Percentiles rank a stretch among this genome's conserved stretches.
These are phyloP conservation scores for Thalassophryne amazonica DNA, from an alignment of 2,797 vertebrate species.

Conservation along the genomic window DNA sequence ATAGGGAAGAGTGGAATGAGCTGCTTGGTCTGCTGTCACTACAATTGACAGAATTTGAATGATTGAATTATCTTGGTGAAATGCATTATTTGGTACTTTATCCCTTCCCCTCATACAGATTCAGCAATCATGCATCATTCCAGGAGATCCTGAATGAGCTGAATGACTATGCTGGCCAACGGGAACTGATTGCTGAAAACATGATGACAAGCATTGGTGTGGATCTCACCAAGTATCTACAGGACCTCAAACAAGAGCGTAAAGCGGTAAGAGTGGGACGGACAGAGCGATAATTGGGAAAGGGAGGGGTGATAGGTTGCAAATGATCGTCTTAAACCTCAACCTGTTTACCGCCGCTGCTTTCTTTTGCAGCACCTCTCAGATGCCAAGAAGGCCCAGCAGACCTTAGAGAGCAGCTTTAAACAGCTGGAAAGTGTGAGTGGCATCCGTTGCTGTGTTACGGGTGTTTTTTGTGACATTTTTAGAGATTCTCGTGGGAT, in stretches of 20 bases:
- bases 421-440: conserved; percentile 89
- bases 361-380: conserved; percentile 74
- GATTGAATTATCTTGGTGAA: not conserved
- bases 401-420: conserved; percentile 80
- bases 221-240: conserved; percentile 86
- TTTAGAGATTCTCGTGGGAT: too few species aligned
- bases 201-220: conserved; percentile 86
- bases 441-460: conserved; percentile 1
- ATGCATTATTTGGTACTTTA: not conserved
- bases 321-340: not conserved
- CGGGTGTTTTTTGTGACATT: fast-evolving
- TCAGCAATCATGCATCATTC: conserved; percentile 89
- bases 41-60: not conserved
- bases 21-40: too few species aligned
- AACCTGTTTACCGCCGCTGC: not conserved
- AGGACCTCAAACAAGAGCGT: conserved; percentile 90
- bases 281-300: not conserved
- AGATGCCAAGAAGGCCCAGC: conserved; percentile 85
- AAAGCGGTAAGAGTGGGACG: conserved; percentile 85
- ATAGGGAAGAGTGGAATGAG: too few species aligned
- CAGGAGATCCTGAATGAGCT: conserved; percentile 92
- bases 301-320: not conserved
- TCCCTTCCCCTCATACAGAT: conserved; percentile 70
- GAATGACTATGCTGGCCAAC: conserved; percentile 91
- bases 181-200: conserved; percentile 92